Conservation (phyloP, 2,113 vertebrate genomes). For the Chaetodon auriga region DNA sequence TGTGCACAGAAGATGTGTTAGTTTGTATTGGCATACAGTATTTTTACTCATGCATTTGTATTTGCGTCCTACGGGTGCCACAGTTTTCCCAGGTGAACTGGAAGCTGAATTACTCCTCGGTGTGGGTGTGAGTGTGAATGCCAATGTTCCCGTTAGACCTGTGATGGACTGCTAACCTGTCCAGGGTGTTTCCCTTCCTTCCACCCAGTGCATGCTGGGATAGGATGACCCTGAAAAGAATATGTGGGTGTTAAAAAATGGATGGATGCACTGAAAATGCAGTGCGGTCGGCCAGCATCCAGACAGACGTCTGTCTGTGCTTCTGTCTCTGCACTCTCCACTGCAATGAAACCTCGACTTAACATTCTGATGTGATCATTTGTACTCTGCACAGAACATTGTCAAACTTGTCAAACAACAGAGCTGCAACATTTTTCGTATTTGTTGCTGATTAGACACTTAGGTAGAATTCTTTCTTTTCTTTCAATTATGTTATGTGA, state of each 20-base stretch:
- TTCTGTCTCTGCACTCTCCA: not conserved
- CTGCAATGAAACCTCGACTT: not conserved
- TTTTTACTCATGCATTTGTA: slow-evolving; percentile 7
- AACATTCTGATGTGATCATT: not conserved
- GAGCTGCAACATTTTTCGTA: not conserved
- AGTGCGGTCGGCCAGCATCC: not conserved
- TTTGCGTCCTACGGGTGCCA: not conserved
- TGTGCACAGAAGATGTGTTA: slow-evolving; percentile 17
- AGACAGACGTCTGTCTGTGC: slow-evolving; percentile 7
- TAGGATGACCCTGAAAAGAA: slow-evolving; percentile 28
- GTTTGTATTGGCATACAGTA: not conserved
- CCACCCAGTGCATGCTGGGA: slow-evolving; percentile 6
- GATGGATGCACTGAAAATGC: slow-evolving; percentile 9
- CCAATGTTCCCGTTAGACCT: slow-evolving; percentile 11
- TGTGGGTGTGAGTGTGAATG: slow-evolving; percentile 41
- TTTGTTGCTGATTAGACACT: not conserved
- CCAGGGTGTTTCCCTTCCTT: slow-evolving; percentile 10
- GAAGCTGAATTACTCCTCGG: slow-evolving; percentile 28
- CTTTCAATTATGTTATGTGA: not conserved
- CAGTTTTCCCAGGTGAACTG: slow-evolving; percentile 33
- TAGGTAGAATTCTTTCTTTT: not conserved
- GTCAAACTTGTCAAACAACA: not conserved
- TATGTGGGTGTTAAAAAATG: slow-evolving; percentile 35
- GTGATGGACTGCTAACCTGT: slow-evolving; percentile 30
- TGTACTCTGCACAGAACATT: too few species aligned